phyloP scores from a whole-genome alignment of 2,113 vertebrate species.

The Leptosomus discolor region DNA sequence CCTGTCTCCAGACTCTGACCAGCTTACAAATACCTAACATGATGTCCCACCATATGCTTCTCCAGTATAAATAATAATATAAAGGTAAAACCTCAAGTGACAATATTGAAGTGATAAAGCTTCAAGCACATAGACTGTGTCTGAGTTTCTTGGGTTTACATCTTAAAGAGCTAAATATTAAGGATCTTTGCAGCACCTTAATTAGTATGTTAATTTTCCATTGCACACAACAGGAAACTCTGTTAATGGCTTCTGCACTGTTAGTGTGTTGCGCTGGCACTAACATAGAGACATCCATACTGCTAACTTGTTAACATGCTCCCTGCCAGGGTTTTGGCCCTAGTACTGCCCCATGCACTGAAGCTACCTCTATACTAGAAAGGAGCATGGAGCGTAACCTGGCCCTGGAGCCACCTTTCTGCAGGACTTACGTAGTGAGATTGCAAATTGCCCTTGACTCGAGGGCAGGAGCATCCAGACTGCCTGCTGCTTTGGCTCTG shows the following conservation, averaged over 20 bases:
- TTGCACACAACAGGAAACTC: neutral
- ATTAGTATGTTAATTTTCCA: neutral
- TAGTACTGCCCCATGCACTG: no score
- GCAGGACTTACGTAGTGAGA: accelerated
- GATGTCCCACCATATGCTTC: neutral
- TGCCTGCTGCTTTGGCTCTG: neutral
- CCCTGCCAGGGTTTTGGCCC: neutral
- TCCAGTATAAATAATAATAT: neutral
- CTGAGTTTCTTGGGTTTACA: neutral
- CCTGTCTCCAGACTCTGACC: neutral
- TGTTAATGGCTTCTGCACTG: neutral
- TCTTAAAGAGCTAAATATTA: neutral
- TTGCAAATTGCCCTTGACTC: neutral
- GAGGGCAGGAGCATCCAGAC: neutral
- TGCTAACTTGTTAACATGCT: neutral
- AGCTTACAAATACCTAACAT: neutral
- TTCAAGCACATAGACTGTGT: neutral
- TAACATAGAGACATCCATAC: neutral
- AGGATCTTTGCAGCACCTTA: neutral
- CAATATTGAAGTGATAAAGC: neutral
- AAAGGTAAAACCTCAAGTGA: neutral
- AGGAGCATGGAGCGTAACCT: neutral
- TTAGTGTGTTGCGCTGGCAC: neutral
- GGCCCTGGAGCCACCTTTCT: neutral
- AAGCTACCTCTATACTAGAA: neutral